Base-by-base conservation (phyloP, 2,888 invertebrate genomes). In the Thereva unica region DNA sequence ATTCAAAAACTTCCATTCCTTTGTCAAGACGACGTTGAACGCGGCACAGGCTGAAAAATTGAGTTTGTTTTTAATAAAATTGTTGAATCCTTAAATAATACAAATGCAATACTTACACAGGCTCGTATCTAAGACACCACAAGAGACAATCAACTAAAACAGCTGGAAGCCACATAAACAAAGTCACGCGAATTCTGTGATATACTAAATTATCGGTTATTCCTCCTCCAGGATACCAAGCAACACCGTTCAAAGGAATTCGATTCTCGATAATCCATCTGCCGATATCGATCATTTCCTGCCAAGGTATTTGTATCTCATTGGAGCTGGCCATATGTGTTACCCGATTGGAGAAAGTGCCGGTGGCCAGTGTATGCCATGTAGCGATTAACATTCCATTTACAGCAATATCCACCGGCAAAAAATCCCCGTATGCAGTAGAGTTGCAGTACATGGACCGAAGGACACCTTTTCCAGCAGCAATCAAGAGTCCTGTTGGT, bases 101-200 rank as follows among this genome's bases (percentile, higher is more conserved):
- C n/a, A 4, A 35, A 52, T 42, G n/a, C 42, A 9, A 42, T 7
- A 85, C 90, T 87, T 82, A 93, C 93, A 93, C 85, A 71, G 95
- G 94, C 75, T 94, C 93, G 76, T 93, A 89, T 56, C 97, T 95
- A 0, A 92, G 82, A 50, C 95, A 82, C 75, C 88, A 86, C 42
- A 93, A 85, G 0, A 94, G 78, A 0, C 86, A 80, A 77, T 98
- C 98, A 40, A 94, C 84, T 54, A 95, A 78, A 67, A 95, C 84
- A 0, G 97, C 97, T 0, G 97, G 97, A 55, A 96, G 79, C 84
- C 92, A 89, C 80, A 98, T 98, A 81, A 94, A 94, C 66, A 97
- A 83, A 64, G 95, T 80, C 71, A 92, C 87, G 78, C 92, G 93
- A 69, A 95, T 85, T 75, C 89, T 89, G 81, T 97, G 95, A 66